Base-by-base conservation (phyloP, 2,797 vertebrate genomes). In the Leptatherina wallacei region DNA sequence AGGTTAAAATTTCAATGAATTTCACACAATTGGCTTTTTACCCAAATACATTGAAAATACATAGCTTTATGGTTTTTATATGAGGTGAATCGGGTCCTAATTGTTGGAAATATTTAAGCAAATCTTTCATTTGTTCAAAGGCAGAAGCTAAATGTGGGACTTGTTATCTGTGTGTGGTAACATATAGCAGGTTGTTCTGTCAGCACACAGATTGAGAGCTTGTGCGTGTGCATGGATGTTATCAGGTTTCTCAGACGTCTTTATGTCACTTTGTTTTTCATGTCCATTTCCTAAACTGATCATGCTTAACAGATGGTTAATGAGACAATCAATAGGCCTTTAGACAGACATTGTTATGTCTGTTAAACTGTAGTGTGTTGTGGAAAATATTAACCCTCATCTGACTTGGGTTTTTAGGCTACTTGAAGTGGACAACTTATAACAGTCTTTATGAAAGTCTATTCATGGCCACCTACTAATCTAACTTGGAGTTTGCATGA, bases 301-400 rank as follows among this genome's bases (percentile, higher is more conserved):
- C n/a, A 65, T 42, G 35, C 69, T 82, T 71, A 84, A 73, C 38
- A 67, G 58, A 20, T 12, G 18, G 18, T 0, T 88, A 75, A 89
- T 62, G 74, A 85, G 68, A 57, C 20, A 68, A 80, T 91, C 88
- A 87, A 36, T 77, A 7, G 2, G 30, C 27, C 30, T 32, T 61
- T 9, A 36, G 24, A 35, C 13, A 78, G 14, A 68, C 62, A 62
- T 13, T 55, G 30, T 42, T 35, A 42, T 42, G 56, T 77, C 63
- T 35, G 61, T 36, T 22, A 42, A 66, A 16, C 9, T 59, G 33
- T 72, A 29, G 13, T 40, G 7, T 10, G 59, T 30, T 5, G 12
- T 42, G 33, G 54, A 20, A 55, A 67, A 14, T 0, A 2, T 54
- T 6, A 6, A 30, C 12, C 57, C 40, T 64, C 1, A 44, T 49